These are phyloP conservation scores for Lepidurus couesii DNA, from an alignment of 1,140 invertebrate species.

Conservation along the genomic window DNA sequence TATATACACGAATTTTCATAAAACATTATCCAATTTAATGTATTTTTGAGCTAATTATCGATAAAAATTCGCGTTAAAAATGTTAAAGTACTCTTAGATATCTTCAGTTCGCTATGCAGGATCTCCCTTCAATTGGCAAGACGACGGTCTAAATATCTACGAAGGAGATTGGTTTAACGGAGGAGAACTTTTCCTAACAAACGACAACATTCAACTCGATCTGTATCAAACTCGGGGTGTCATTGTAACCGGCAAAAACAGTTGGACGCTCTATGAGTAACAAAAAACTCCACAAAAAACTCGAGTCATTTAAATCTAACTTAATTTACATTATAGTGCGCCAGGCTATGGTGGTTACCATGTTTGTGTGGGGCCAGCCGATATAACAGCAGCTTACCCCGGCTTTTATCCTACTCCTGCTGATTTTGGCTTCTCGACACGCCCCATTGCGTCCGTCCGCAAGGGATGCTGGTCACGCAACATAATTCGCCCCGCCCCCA, in stretches of 20 bases:
- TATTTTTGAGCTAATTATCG: no score
- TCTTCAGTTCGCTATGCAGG: slow-evolving; percentile 32
- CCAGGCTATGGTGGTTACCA: slow-evolving; percentile 28
- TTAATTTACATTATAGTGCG: not conserved
- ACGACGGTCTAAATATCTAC: slow-evolving; percentile 30
- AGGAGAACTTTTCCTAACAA: slow-evolving; percentile 24
- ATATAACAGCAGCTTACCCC: slow-evolving; percentile 27
- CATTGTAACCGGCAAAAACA: slow-evolving; percentile 29
- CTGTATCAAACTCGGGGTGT: slow-evolving; percentile 1
- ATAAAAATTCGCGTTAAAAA: not conserved
- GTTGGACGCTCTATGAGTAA: slow-evolving; percentile 32
- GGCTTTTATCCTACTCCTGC: slow-evolving; percentile 25
- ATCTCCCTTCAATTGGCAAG: slow-evolving; percentile 32
- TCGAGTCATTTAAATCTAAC: not conserved
- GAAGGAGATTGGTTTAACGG: slow-evolving; percentile 32
- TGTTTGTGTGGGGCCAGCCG: slow-evolving; percentile 30
- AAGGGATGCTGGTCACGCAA: slow-evolving; percentile 27
- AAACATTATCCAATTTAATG: no score
- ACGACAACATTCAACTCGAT: slow-evolving; percentile 20
- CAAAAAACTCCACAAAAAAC: not conserved
- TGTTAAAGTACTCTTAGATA: not conserved
- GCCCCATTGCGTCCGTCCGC: slow-evolving; percentile 24
- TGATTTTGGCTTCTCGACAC: slow-evolving; percentile 30
- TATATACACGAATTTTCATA: not conserved
- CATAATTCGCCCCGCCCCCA: not conserved